A percentile compares a stretch with the other conserved stretches of the same genome.
Evolutionary conservation across 92 coral and sea anemone species (phyloP).

Genomic region (Actinernus sp.): DNA sequence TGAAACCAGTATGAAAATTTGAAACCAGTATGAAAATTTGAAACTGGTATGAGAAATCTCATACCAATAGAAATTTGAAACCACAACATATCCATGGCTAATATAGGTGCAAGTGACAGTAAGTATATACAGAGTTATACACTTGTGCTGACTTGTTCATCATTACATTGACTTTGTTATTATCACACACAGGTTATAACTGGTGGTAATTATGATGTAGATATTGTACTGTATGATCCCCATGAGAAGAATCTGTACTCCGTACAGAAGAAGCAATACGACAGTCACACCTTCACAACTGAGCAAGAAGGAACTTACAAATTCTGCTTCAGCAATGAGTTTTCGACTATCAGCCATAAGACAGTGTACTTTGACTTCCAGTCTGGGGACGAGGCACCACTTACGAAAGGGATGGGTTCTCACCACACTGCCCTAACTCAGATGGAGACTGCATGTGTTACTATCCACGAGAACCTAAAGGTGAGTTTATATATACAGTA

Average conservation of each 20-base stretch:
- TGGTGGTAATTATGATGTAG: constrained; percentile 99
- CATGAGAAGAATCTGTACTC: constrained; percentile 74
- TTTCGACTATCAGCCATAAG: constrained; percentile 99
- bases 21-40: too few species aligned
- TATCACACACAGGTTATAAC: constrained; percentile 81
- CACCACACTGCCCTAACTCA: constrained; percentile 97
- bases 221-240: constrained; percentile 82
- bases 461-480: constrained; percentile 96
- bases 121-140: too few species aligned
- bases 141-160: too few species aligned
- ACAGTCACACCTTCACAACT: constrained; percentile 83
- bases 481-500: too few species aligned
- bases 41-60: too few species aligned
- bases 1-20: too few species aligned
- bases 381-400: constrained; percentile 90
- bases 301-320: constrained; percentile 85
- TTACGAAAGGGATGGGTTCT: constrained; percentile 76
- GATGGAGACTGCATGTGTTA: constrained; percentile 93
- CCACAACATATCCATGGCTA: too few species aligned
- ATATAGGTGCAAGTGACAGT: too few species aligned
- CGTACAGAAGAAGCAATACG: constrained; percentile 97
- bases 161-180: too few species aligned
- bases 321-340: constrained; percentile 99
- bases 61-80: too few species aligned
- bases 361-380: constrained; percentile 98